A percentile compares a stretch with the other conserved stretches of the same genome.
Conservation (phyloP, 2,888 invertebrate genomes). For the Chrysina gloriosa region DNA sequence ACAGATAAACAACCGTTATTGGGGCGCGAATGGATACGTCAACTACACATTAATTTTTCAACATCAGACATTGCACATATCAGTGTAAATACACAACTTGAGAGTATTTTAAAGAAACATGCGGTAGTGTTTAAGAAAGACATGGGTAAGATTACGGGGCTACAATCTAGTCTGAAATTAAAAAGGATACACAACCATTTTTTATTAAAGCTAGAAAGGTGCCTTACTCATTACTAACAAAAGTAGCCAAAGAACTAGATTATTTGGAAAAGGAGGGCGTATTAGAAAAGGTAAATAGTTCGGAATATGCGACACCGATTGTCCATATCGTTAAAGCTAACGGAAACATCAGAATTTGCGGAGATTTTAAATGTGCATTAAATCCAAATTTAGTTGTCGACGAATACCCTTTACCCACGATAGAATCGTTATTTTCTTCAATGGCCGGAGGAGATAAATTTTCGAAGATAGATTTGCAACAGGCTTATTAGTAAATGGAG, state of each 20-base stretch:
- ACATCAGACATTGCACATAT: background rate
- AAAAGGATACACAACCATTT: slow-evolving; percentile 44
- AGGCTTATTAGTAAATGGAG: slow-evolving; percentile 57
- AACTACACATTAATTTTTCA: slow-evolving; percentile 37
- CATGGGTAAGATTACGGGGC: slow-evolving; percentile 40
- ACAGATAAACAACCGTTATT: slow-evolving; percentile 48
- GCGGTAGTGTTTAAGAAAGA: slow-evolving; percentile 37
- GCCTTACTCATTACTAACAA: slow-evolving; percentile 42
- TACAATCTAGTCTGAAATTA: slow-evolving; percentile 41
- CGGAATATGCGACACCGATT: slow-evolving; percentile 57
- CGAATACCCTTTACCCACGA: slow-evolving; percentile 49
- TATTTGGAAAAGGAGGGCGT: slow-evolving; percentile 46
- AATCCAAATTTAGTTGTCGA: slow-evolving; percentile 49
- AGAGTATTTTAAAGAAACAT: background rate
- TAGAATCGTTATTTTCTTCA: slow-evolving; percentile 47
- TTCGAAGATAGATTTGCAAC: slow-evolving; percentile 49
- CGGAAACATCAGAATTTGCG: slow-evolving; percentile 50
- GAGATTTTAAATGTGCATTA: slow-evolving; percentile 49
- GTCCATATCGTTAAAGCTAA: slow-evolving; percentile 52
- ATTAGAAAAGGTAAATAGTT: slow-evolving; percentile 47
- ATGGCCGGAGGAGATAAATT: slow-evolving; percentile 50
- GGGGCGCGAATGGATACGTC: slow-evolving; percentile 50
- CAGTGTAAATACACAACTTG: background rate
- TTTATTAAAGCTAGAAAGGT: slow-evolving; percentile 44
- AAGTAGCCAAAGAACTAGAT: slow-evolving; percentile 44